phyloP scores from a whole-genome alignment of 2,888 invertebrate genomes.

The Lampropteryx suffumata region DNA sequence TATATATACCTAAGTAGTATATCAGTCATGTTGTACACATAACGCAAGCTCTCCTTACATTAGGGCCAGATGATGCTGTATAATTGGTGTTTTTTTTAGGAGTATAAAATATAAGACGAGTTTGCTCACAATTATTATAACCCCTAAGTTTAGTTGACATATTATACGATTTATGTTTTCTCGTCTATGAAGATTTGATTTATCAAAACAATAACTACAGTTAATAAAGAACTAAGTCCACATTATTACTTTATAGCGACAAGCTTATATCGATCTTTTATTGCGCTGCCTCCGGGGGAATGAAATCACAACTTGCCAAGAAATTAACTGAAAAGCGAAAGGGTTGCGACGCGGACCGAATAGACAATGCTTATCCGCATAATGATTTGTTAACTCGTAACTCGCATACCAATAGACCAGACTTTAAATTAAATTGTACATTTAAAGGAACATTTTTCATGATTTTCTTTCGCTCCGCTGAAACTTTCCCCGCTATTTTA shows the following conservation, averaged over 20 bases:
- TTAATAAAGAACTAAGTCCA: too few relatives aligned
- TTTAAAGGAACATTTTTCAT: slow-evolving; percentile 36
- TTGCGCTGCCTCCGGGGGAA: slow-evolving; percentile 58
- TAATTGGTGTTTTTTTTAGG: too few relatives aligned
- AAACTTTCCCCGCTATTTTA: slow-evolving; percentile 23
- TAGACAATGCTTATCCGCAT: slow-evolving; percentile 56
- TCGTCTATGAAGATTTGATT: too few relatives aligned
- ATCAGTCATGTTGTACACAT: too few relatives aligned
- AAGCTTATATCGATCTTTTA: slow-evolving; percentile 59
- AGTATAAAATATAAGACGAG: too few relatives aligned
- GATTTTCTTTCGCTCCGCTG: slow-evolving; percentile 25
- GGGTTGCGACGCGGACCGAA: slow-evolving; percentile 67
- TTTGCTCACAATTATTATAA: too few relatives aligned
- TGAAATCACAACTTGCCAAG: slow-evolving; percentile 68
- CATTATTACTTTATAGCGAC: slow-evolving; percentile 2
- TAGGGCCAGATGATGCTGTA: too few relatives aligned
- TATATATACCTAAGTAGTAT: too few relatives aligned
- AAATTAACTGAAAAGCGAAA: slow-evolving; percentile 72
- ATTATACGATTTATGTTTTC: too few relatives aligned
- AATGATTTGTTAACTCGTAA: slow-evolving; percentile 67
- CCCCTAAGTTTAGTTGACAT: too few relatives aligned
- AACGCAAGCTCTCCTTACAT: too few relatives aligned
- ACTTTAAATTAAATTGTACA: slow-evolving; percentile 54
- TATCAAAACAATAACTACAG: too few relatives aligned
- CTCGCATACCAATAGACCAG: slow-evolving; percentile 61